phyloP scores from a whole-genome alignment of 2,113 vertebrate species.

The Leiothrix lutea region DNA sequence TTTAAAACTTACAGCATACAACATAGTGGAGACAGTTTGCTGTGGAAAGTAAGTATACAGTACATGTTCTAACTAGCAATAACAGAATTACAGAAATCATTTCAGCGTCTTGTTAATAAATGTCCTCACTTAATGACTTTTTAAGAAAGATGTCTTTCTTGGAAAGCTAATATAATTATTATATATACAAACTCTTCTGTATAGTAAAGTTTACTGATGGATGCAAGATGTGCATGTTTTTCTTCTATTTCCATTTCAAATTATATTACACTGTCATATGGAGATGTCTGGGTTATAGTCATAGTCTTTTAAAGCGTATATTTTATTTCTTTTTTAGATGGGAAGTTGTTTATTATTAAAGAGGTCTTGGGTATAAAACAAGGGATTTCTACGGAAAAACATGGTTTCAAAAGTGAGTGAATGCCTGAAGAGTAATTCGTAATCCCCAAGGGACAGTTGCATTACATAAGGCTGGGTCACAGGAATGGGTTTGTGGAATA shows the following conservation, averaged over 20 bases:
- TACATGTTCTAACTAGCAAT: not conserved
- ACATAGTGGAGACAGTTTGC: not conserved
- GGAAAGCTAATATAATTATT: not conserved
- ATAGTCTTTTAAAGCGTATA: not conserved
- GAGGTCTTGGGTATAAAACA: not conserved
- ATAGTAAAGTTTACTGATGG: not conserved
- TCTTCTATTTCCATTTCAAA: not conserved
- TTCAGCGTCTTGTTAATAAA: not conserved
- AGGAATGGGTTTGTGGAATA: not conserved
- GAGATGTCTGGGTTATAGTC: not conserved
- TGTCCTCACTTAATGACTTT: not conserved
- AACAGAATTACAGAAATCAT: not conserved
- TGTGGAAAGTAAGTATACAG: not conserved
- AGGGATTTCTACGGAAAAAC: not conserved
- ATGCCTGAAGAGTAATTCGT: not conserved
- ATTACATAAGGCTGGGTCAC: not conserved
- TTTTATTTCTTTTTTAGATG: not conserved
- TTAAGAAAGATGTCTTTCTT: not conserved
- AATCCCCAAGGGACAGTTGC: not conserved
- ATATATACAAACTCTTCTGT: not conserved
- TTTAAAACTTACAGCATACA: not conserved
- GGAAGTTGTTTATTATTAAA: not conserved
- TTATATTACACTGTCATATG: not conserved
- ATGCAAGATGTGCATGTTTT: not conserved
- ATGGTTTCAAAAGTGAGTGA: not conserved